phyloP scores from a whole-genome alignment of 2,797 vertebrate genomes.

The Oreonectes daqikongensis region DNA sequence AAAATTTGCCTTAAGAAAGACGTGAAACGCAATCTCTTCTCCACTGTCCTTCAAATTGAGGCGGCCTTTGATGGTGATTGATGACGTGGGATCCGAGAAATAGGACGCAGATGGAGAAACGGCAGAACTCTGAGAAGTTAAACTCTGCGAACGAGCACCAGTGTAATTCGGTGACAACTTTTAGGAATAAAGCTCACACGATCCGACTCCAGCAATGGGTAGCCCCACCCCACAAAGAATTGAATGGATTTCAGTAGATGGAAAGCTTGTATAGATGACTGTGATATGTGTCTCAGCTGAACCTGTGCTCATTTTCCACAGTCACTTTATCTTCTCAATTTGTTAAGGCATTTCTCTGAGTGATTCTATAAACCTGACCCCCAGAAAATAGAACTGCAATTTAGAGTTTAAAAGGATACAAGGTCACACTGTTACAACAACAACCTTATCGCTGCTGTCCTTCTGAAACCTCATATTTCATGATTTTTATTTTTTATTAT shows the following conservation, averaged over 20 bases:
- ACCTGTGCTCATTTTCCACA: neutral
- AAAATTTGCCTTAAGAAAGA: too few species aligned
- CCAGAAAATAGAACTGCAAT: neutral
- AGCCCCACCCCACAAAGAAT: neutral
- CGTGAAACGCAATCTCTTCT: too few species aligned
- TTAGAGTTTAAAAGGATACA: neutral
- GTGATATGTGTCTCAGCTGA: neutral
- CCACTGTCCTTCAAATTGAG: too few species aligned
- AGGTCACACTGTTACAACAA: too few species aligned
- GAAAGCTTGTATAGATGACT: neutral
- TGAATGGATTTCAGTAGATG: neutral
- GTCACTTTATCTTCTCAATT: neutral
- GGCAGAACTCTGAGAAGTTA: too few species aligned
- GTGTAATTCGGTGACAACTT: too few species aligned
- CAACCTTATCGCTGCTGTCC: too few species aligned
- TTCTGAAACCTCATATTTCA: too few species aligned
- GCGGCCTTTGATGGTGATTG: too few species aligned
- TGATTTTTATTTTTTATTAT: too few species aligned
- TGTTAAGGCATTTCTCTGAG: neutral
- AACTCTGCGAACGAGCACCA: neutral
- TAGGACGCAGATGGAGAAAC: too few species aligned
- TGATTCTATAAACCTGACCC: neutral
- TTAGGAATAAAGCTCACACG: neutral
- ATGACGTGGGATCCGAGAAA: too few species aligned
- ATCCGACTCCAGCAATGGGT: neutral